Evolutionary conservation across 2,797 vertebrate genomes (phyloP).

Genomic region (Meda fulgida): DNA sequence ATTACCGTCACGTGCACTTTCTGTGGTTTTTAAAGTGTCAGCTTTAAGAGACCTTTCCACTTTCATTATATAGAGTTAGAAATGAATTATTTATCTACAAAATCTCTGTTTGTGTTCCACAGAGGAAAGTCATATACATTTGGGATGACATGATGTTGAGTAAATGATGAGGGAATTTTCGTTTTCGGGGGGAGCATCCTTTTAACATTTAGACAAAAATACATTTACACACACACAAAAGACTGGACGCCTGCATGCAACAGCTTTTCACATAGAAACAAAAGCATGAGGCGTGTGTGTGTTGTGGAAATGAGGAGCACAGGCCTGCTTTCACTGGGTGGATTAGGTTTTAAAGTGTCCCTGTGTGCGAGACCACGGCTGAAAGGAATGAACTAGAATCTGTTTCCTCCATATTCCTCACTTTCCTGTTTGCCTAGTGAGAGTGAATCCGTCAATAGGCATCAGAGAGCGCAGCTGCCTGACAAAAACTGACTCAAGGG

Average conservation of each 20-base stretch:
- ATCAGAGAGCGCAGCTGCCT: slow-evolving; percentile 37
- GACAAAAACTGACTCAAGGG: slow-evolving; percentile 36
- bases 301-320: slow-evolving; percentile 48
- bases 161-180: not conserved
- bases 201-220: slow-evolving; percentile 4
- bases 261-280: slow-evolving; percentile 24
- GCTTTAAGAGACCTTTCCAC: not conserved
- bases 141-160: not conserved
- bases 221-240: slow-evolving; percentile 22
- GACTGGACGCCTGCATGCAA: slow-evolving; percentile 13
- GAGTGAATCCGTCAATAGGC: slow-evolving; percentile 37
- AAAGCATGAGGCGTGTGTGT: slow-evolving; percentile 27
- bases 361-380: slow-evolving; percentile 52
- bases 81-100: not conserved
- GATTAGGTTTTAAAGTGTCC: slow-evolving; percentile 39
- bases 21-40: too few species aligned
- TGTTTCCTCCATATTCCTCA: slow-evolving; percentile 60
- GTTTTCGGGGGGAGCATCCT: not conserved
- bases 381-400: slow-evolving; percentile 65
- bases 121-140: not conserved
- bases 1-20: not conserved
- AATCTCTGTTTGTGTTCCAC: not conserved
- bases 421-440: slow-evolving; percentile 66
- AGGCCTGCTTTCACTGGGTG: slow-evolving; percentile 34
- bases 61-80: not conserved